These are phyloP conservation scores for Struthidea cinerea DNA, from an alignment of 2,113 vertebrate genomes.

Conservation along the genomic window DNA sequence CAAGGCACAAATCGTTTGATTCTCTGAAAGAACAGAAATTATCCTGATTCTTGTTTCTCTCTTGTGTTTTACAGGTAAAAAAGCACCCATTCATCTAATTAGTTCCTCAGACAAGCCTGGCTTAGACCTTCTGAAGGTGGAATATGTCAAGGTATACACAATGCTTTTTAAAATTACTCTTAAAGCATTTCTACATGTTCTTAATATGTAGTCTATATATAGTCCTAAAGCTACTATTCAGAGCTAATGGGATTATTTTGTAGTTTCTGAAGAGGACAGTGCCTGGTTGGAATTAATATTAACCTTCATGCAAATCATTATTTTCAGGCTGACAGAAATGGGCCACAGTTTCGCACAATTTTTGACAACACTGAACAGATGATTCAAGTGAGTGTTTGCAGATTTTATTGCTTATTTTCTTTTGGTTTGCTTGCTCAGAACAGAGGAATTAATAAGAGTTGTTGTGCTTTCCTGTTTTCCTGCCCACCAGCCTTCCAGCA, in stretches of 20 bases:
- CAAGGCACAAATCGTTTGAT: neutral
- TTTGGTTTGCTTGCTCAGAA: neutral
- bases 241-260: neutral
- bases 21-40: neutral
- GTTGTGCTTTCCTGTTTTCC: neutral
- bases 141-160: constrained; percentile 84
- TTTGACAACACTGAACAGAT: constrained; percentile 90
- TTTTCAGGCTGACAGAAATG: constrained; percentile 82
- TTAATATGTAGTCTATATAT: neutral
- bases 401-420: neutral
- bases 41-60: neutral
- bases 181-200: neutral
- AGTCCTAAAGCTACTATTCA: neutral
- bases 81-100: constrained; percentile 82
- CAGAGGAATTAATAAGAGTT: neutral
- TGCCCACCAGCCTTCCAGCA: neutral
- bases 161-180: neutral
- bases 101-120: constrained; percentile 84
- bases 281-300: neutral
- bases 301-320: neutral
- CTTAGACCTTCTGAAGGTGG: constrained; percentile 89
- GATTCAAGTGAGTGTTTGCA: constrained; percentile 79
- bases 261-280: neutral
- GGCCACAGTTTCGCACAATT: constrained; percentile 82
- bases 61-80: constrained; percentile 70